Evolutionary conservation across 2,888 invertebrate genomes (phyloP), one percentile per base, ranked within the genome.

Genomic region (Corythucha ciliata): DNA sequence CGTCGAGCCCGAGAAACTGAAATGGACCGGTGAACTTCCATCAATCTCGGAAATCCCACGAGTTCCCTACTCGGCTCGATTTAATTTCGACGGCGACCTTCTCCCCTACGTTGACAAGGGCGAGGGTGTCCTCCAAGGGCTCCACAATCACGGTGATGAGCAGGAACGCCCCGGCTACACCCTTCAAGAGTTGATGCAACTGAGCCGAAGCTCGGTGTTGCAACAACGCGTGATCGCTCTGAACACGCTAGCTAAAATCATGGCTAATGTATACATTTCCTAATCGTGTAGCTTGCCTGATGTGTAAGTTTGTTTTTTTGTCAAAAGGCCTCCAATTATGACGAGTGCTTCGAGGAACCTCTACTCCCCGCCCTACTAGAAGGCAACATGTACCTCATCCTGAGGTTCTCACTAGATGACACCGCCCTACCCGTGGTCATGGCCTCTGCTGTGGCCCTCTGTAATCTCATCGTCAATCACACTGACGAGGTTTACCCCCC

Each of bases 101-200:
- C 65, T 88, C 47, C 85, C 88, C 0, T 88, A 80, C 60, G 72
- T 74, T 33, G 72, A 77, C 37, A 76, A 79, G 61, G 69, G 76
- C 21, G 74, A 75, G 52, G 73, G 72, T 41, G 54, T 60, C n/a
- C 75, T 76, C 56, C 66, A 77, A 22, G 81, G 79, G 33, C 72
- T 96, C 14, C 91, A 90, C 68, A 87, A 94, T 67, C 96, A 96
- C 68, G 93, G 93, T 0, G 85, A 89, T 58, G 94, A 96, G 67
- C 84, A 91, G 6, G 83, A 82, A 55, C 74, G 90, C 55, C 87
- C 94, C 2, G 94, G 94, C 0, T 96, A 94, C 67, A 81, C 90
- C 0, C 67, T 96, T 10, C 84, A 85, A 59, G 96, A 96, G 69
- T 68, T 94, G 1, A 80, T 93, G 61, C 81, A 85, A 56, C 69